Percentiles rank a stretch among this genome's conserved stretches.
These are phyloP conservation scores for Toxotes chatareus DNA, from an alignment of 2,113 vertebrate genomes.

Conservation along the genomic window DNA sequence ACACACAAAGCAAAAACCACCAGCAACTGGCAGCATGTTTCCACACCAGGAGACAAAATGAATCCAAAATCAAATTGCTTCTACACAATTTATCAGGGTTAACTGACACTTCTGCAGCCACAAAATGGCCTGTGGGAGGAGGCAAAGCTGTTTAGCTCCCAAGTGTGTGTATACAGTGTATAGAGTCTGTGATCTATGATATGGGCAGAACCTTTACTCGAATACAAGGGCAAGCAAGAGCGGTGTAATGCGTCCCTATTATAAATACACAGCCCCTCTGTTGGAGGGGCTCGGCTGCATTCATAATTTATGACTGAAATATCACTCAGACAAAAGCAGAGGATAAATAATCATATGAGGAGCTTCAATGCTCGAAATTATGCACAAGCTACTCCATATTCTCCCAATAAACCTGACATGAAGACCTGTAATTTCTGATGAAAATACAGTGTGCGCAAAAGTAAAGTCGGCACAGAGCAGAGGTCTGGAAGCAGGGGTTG, in stretches of 20 bases:
- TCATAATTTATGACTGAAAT: conserved; percentile 71
- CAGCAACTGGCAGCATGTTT: not conserved
- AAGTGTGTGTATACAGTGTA: conserved; percentile 16
- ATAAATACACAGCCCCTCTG: conserved; percentile 37
- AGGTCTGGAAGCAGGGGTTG: not conserved
- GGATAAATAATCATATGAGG: conserved; percentile 76
- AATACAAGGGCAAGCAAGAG: conserved; percentile 55
- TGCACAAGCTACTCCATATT: conserved; percentile 74
- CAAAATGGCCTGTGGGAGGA: conserved; percentile 36
- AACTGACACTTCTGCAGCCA: conserved; percentile 49
- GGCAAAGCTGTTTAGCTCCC: conserved; percentile 43
- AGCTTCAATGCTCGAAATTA: conserved; percentile 74
- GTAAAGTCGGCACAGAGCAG: conserved; percentile 28
- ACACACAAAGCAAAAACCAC: not conserved
- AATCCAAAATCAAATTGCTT: conserved; percentile 49
- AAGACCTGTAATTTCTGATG: conserved; percentile 69
- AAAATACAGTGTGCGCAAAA: conserved; percentile 57
- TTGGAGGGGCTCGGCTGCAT: conserved; percentile 20
- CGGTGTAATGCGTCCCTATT: conserved; percentile 24
- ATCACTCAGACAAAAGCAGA: conserved; percentile 61
- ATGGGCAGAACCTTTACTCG: conserved; percentile 41
- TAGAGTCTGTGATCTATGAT: conserved; percentile 51
- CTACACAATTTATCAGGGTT: conserved; percentile 42
- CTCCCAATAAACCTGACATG: conserved; percentile 78
- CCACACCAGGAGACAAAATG: conserved; percentile 25